A percentile compares a stretch with the other conserved stretches of the same genome.
Conservation (phyloP, 1,140 invertebrate genomes). For the Drosophila pachea region DNA sequence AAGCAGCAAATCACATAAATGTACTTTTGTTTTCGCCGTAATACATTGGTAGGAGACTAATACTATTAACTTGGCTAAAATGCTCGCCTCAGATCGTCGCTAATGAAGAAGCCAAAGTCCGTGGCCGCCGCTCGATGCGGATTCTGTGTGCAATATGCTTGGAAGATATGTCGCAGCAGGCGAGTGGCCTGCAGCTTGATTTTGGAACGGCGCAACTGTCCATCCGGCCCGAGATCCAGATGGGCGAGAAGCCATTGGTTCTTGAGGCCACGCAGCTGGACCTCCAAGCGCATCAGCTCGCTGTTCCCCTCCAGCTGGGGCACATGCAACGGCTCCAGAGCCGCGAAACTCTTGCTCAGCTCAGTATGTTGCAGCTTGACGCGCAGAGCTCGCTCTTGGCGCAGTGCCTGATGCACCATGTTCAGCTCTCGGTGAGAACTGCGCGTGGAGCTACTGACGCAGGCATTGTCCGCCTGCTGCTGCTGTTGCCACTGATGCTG, state of each 20-base stretch:
- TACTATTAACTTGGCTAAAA: slow-evolving; percentile 46
- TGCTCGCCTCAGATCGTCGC: slow-evolving; percentile 56
- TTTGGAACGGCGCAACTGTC: slow-evolving; percentile 32
- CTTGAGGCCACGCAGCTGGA: slow-evolving; percentile 46
- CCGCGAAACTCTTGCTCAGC: slow-evolving; percentile 42
- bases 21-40: slow-evolving; percentile 39
- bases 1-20: slow-evolving; percentile 64
- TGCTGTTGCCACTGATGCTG: slow-evolving; percentile 58
- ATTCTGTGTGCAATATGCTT: slow-evolving; percentile 64
- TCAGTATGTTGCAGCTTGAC: slow-evolving; percentile 46
- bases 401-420: slow-evolving; percentile 58
- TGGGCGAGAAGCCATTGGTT: slow-evolving; percentile 62
- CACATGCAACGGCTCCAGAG: slow-evolving; percentile 64
- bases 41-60: slow-evolving; percentile 22
- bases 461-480: slow-evolving; percentile 49
- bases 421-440: slow-evolving; percentile 58
- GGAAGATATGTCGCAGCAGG: slow-evolving; percentile 69
- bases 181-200: slow-evolving; percentile 56
- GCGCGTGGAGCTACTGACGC: slow-evolving; percentile 50
- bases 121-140: slow-evolving; percentile 62
- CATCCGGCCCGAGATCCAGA: slow-evolving; percentile 42
- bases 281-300: slow-evolving; percentile 39
- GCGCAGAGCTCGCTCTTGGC: slow-evolving; percentile 54
- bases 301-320: slow-evolving; percentile 31
- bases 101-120: slow-evolving; percentile 69